phyloP scores from a whole-genome alignment of 1,140 invertebrate species.

The Yoshiicerus persimilis region DNA sequence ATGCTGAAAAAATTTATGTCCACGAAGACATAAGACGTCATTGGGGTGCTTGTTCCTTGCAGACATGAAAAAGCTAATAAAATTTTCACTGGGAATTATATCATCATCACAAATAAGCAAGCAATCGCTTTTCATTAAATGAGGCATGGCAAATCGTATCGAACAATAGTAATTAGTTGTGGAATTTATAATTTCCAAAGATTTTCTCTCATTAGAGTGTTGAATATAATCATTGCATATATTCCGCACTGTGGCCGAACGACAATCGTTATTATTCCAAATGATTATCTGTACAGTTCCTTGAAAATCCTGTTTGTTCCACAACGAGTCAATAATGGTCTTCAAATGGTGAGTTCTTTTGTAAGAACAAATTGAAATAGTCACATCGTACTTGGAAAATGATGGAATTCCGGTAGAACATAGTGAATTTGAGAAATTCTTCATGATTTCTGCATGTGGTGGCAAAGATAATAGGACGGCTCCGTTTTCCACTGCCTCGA shows the following conservation, averaged over 20 bases:
- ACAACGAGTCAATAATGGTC: constrained; percentile 24
- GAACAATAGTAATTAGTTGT: constrained; percentile 33
- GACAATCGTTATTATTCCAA: constrained; percentile 38
- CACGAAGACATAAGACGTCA: constrained; percentile 36
- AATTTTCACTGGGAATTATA: constrained; percentile 25
- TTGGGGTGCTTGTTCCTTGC: background rate
- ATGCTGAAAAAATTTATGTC: constrained; percentile 32
- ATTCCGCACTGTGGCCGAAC: background rate
- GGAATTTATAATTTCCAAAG: constrained; percentile 31
- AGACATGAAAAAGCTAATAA: constrained; percentile 28
- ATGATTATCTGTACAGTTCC: constrained; percentile 35
- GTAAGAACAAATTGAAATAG: constrained; percentile 35
- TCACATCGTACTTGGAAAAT: constrained; percentile 32
- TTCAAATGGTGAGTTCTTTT: constrained; percentile 36
- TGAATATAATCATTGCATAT: background rate
- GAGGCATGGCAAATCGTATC: constrained; percentile 32
- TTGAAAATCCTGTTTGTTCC: constrained; percentile 34
- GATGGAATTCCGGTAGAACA: background rate
- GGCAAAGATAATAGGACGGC: background rate
- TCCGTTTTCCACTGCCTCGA: background rate
- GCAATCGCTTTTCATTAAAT: constrained; percentile 32
- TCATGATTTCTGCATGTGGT: background rate
- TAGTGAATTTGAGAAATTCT: background rate
- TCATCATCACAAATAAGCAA: constrained; percentile 41
- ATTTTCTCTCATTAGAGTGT: background rate